Evolutionary conservation across 2,888 invertebrate species (phyloP), one percentile per base, ranked within the genome.

Genomic region (Drosophila gaucha): DNA sequence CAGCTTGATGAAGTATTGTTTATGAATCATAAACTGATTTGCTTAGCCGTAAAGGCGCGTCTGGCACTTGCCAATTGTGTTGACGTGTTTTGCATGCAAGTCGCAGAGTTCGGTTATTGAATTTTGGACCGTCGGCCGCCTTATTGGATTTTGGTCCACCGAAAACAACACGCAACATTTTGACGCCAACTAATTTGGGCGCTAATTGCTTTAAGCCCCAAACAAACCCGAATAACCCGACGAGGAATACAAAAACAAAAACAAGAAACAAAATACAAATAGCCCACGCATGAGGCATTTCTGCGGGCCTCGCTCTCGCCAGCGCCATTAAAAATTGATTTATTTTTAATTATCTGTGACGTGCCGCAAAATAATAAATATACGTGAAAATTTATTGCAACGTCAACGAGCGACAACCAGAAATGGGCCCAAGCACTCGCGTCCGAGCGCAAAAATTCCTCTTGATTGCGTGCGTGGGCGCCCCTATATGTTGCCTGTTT

Each of bases 331-430:
- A 86, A 86, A 79, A 86, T 86, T 89, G 78, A 89, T 89, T 89
- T 89, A 89, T 88, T 89, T 89, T 88, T 89, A 89, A 89, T 89
- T 89, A 89, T 86, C 89, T 86, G 74, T 89, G 89, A 89, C 86
- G 89, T 89, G 90, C 78, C 76, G 72, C 78, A 83, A 84, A 88
- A 88, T 82, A 88, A 89, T 89, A 89, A 89, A 89, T 89, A 89
- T 80, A 80, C 75, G 75, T 67, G 75, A 18, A 85, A 88, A 87
- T 89, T 87, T 89, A 89, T 88, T 75, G 80, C 72, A 72, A 76
- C 75, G 79, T 85, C 88, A 87, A 85, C 73, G 68, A 73, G 75
- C 80, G 86, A 79, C 77, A 74, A 59, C 66, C 82, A 63, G 67
- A 63, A 69, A 62, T 31, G 58, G 64, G 56, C 43, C 66, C 44